These are phyloP conservation scores for Bubalus kerabau DNA, from an alignment of 2,113 vertebrate species.

Conservation along the genomic window DNA sequence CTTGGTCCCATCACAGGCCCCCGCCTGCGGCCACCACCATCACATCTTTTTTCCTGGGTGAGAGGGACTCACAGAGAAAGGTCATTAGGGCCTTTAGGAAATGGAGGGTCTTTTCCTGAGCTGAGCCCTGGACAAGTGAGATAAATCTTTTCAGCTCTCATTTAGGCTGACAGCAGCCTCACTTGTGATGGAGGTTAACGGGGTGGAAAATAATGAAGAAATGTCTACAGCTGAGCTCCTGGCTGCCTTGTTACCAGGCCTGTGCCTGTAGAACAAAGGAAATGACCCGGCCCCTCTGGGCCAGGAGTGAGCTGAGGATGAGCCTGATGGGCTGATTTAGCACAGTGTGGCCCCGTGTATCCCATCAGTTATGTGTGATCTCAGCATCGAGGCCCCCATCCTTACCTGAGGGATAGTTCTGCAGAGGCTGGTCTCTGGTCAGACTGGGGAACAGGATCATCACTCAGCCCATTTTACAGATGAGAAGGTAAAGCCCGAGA, in stretches of 20 bases:
- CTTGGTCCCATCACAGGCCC: background rate
- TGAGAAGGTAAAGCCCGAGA: background rate
- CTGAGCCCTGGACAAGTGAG: slow-evolving; percentile 57
- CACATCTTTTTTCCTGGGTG: background rate
- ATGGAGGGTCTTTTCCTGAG: slow-evolving; percentile 41
- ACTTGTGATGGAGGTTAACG: slow-evolving; percentile 65
- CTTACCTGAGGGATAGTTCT: background rate
- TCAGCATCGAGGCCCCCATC: background rate
- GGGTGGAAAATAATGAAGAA: slow-evolving; percentile 70
- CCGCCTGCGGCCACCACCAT: accelerated
- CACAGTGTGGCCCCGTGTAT: background rate
- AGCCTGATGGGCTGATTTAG: background rate
- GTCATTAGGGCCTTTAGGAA: slow-evolving; percentile 23
- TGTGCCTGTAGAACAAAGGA: slow-evolving; percentile 47
- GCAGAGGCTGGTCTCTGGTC: background rate
- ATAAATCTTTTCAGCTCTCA: slow-evolving; percentile 67
- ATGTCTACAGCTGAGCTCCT: slow-evolving; percentile 66
- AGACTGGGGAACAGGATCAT: background rate
- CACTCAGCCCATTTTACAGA: background rate
- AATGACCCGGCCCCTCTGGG: background rate
- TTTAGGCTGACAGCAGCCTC: slow-evolving; percentile 61
- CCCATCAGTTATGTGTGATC: background rate
- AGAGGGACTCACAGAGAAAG: slow-evolving; percentile 35
- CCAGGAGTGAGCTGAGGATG: background rate
- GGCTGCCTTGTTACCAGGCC: slow-evolving; percentile 42